phyloP scores from a whole-genome alignment of 2,797 vertebrate genomes.

The Acipenser transmontanus region DNA sequence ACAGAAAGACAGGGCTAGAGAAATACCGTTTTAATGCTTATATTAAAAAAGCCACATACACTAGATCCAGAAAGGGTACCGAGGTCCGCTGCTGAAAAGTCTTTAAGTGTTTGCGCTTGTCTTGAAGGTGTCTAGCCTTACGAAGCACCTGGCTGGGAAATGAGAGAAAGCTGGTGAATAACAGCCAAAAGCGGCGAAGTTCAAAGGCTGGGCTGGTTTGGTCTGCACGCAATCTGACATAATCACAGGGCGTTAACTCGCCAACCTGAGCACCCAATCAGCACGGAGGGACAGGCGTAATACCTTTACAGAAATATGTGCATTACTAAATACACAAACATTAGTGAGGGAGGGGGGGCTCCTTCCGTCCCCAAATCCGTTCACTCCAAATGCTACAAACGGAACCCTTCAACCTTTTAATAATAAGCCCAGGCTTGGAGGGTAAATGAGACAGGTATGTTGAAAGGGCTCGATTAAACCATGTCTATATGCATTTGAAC shows the following conservation, averaged over 20 bases:
- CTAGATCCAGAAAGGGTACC: slow-evolving; percentile 62
- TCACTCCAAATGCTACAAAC: slow-evolving; percentile 55
- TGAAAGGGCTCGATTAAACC: not conserved
- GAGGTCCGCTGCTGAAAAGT: slow-evolving; percentile 52
- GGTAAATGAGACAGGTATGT: slow-evolving; percentile 25
- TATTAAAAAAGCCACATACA: slow-evolving; percentile 32
- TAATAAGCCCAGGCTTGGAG: slow-evolving; percentile 46
- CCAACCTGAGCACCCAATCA: slow-evolving; percentile 84
- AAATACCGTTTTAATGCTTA: not conserved
- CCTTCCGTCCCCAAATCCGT: slow-evolving; percentile 48
- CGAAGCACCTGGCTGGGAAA: slow-evolving; percentile 80
- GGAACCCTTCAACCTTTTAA: slow-evolving; percentile 42
- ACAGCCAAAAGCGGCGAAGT: slow-evolving; percentile 85
- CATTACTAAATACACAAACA: slow-evolving; percentile 68
- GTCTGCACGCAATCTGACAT: slow-evolving; percentile 86
- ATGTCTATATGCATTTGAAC: not conserved
- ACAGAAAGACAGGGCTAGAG: too few relatives aligned
- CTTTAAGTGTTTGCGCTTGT: slow-evolving; percentile 35
- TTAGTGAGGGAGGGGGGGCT: slow-evolving; percentile 38
- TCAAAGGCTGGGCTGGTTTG: slow-evolving; percentile 89
- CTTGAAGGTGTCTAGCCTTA: slow-evolving; percentile 64
- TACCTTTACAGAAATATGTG: slow-evolving; percentile 66
- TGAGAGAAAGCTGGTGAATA: slow-evolving; percentile 73
- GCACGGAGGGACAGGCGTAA: slow-evolving; percentile 61
- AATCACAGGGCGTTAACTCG: slow-evolving; percentile 87